Percentiles rank a stretch among this genome's conserved stretches.
phyloP scores from a whole-genome alignment of 2,888 invertebrate genomes.

The Rosalia funebris region DNA sequence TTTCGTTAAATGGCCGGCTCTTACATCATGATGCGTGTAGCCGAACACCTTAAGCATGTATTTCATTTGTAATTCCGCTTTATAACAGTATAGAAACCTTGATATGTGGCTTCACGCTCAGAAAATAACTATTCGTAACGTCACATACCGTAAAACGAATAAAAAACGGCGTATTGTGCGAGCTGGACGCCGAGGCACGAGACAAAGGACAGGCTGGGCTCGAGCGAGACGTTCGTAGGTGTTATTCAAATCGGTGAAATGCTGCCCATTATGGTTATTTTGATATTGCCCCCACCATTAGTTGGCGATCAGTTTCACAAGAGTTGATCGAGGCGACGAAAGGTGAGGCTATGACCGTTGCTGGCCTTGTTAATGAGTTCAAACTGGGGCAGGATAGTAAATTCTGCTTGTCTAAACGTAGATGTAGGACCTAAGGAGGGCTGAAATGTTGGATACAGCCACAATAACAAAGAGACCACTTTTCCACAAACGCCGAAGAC shows the following conservation, averaged over 20 bases:
- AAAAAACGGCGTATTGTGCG: conserved; percentile 21
- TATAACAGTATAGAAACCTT: background rate
- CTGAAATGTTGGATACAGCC: too few species aligned
- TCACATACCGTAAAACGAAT: conserved; percentile 25
- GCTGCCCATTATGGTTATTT: conserved; percentile 5
- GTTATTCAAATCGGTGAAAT: background rate
- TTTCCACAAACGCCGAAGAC: too few species aligned
- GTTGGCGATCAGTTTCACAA: too few species aligned
- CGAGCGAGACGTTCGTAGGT: conserved; percentile 7
- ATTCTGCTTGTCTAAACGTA: too few species aligned
- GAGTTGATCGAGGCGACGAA: too few species aligned
- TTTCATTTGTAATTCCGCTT: background rate
- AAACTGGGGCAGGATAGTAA: too few species aligned
- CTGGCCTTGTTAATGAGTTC: too few species aligned
- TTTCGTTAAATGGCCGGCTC: background rate
- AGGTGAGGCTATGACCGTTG: too few species aligned
- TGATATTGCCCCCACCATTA: too few species aligned
- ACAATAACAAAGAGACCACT: too few species aligned
- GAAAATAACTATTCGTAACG: conserved; percentile 10
- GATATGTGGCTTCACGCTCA: background rate
- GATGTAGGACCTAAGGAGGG: too few species aligned
- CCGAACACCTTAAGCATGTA: background rate
- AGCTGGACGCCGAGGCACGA: conserved; percentile 15
- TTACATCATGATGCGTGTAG: background rate
- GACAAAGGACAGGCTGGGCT: conserved; percentile 23